Evolutionary conservation across 2,113 vertebrate genomes (phyloP).

Genomic region (Alosa alosa): DNA sequence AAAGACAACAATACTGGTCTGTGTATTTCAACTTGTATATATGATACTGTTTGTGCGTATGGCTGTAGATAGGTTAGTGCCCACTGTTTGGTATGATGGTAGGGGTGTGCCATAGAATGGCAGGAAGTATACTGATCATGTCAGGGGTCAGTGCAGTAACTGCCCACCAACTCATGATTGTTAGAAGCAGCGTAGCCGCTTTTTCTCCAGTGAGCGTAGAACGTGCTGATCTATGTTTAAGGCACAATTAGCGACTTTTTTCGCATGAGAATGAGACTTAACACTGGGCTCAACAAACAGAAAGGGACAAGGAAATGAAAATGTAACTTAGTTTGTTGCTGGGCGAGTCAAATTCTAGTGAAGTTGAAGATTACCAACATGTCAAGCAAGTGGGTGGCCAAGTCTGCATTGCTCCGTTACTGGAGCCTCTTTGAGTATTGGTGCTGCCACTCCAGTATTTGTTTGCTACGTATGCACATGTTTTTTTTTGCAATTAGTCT

Average conservation of each 20-base stretch:
- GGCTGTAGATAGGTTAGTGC: constrained; percentile 65
- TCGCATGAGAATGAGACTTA: neutral
- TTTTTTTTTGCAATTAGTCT: neutral
- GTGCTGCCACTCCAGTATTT: neutral
- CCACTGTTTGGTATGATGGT: neutral
- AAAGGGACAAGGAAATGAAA: neutral
- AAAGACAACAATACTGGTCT: constrained; percentile 1
- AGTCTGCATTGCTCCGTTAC: neutral
- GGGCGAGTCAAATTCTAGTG: neutral
- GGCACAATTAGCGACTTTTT: neutral
- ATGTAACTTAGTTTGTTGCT: neutral
- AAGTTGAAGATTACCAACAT: neutral
- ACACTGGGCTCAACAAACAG: neutral
- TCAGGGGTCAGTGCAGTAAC: constrained; percentile 25
- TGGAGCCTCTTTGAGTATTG: neutral
- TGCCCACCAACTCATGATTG: constrained; percentile 37
- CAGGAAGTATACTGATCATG: constrained; percentile 45
- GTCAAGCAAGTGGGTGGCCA: neutral
- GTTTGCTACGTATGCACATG: neutral
- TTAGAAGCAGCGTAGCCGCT: constrained; percentile 45
- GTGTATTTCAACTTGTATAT: constrained; percentile 58
- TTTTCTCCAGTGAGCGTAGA: constrained; percentile 28
- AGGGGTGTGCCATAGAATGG: constrained; percentile 45
- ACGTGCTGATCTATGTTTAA: constrained; percentile 26
- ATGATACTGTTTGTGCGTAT: constrained; percentile 28